Base-by-base conservation (phyloP, 1,140 invertebrate species). In the Drosophila erecta region DNA sequence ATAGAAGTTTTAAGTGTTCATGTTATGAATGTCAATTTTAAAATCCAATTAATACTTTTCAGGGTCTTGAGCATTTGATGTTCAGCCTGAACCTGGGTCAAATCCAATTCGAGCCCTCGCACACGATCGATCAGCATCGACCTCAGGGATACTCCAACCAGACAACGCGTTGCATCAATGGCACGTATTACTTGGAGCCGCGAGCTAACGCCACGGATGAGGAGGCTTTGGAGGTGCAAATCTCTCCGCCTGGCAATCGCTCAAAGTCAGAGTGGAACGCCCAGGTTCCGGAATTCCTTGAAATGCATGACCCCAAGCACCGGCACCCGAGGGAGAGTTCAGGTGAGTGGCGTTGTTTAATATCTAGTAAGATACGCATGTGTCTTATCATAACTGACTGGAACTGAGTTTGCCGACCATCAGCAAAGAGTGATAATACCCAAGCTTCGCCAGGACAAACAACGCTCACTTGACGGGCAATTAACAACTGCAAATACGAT, bases 61-160 rank as follows among this genome's bases (percentile, higher is more conserved):
- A 95, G 94, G 94, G 94, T 33, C 94, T 95, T 46, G 94, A 95
- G 83, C 94, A 95, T 79, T 83, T 95, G 61, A 92, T 95, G 91
- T 93, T 93, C 65, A 95, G 92, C 57, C 76, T 95, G 11, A 94
- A 94, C 0, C 84, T 95, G 10, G 94, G 94, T 4, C 93, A 94
- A 12, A 90, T 94, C 11, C 92, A 94, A 38, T 95, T 95, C 78
- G 93, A 93, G 7, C 93, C 93, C 7, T 92, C 92, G 0, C 94
- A 95, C 69, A 94, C 93, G 27, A 84, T 95, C 22, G 93, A 93
- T 0, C 77, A 94, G 30, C 94, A 95, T 70, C 92, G 93, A 30
- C 91, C 94, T 3, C 93, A 94, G 56, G 93, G 93, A 43, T 85
- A 74, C 15, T 40, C 24, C 2, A 65, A 78, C 14, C 38, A 51